Conservation (phyloP, 1,140 invertebrate species). For the Eurosta solidaginis region DNA sequence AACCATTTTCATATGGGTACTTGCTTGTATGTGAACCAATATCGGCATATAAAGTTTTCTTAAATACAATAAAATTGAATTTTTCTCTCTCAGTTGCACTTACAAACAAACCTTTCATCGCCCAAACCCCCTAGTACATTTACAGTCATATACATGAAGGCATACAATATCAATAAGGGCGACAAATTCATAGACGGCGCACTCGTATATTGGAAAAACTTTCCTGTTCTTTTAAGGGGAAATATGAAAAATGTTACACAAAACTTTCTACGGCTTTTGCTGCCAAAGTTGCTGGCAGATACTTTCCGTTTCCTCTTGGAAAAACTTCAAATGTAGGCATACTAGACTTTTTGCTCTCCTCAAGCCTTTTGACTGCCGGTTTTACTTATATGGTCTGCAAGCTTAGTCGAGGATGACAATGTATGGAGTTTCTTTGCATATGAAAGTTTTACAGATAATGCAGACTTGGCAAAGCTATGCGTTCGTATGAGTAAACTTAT, state of each 20-base stretch:
- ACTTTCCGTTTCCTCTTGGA: neutral
- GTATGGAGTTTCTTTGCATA: neutral
- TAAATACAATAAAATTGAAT: too few species aligned
- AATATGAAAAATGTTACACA: neutral
- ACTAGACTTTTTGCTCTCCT: neutral
- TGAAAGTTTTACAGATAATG: neutral
- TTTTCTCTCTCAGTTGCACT: too few species aligned
- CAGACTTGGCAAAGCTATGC: neutral
- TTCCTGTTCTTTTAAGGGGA: neutral
- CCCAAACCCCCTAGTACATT: too few species aligned
- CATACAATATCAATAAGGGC: neutral
- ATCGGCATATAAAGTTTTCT: too few species aligned
- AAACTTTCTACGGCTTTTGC: neutral
- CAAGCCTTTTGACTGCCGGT: neutral
- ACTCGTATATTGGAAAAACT: neutral
- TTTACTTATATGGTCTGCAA: neutral
- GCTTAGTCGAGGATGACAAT: neutral
- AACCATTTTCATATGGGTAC: too few species aligned
- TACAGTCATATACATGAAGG: too few species aligned
- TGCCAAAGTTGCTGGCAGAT: neutral
- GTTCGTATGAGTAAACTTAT: too few species aligned
- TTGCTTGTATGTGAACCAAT: too few species aligned
- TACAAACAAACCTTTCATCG: too few species aligned
- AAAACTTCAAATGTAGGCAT: neutral
- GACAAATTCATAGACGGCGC: too few species aligned